Conservation (phyloP, 2,113 vertebrate species). For the Hypanus sabinus region DNA sequence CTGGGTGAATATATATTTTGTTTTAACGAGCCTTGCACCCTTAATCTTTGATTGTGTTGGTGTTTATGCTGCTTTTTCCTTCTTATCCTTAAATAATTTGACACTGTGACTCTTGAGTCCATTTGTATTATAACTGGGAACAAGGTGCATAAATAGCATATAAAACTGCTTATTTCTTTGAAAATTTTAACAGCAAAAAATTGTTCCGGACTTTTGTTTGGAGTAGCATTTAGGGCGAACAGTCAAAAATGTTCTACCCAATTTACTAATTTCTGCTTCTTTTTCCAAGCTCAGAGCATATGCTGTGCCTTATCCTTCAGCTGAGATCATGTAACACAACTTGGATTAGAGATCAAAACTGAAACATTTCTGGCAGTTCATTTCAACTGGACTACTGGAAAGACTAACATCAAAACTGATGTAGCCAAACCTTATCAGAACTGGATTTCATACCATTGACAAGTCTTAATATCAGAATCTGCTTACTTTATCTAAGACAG, state of each 20-base stretch:
- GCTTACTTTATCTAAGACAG: neutral
- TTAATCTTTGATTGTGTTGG: neutral
- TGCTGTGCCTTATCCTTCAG: neutral
- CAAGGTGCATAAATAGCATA: neutral
- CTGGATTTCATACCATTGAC: neutral
- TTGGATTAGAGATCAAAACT: neutral
- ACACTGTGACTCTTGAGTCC: neutral
- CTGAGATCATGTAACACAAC: neutral
- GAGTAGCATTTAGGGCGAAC: neutral
- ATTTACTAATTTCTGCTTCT: neutral
- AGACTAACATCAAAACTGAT: neutral
- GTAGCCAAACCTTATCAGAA: neutral
- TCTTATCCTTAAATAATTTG: neutral
- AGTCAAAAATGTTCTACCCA: neutral
- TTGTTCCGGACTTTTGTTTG: neutral
- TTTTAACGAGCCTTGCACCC: neutral
- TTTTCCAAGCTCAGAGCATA: neutral
- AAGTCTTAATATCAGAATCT: neutral
- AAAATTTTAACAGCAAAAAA: neutral
- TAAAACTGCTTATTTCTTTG: neutral
- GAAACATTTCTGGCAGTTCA: neutral
- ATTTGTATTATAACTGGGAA: neutral
- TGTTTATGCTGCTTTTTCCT: neutral
- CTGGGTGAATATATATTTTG: constrained; percentile 19
- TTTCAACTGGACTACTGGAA: neutral